Evolutionary conservation across 2,113 vertebrate species (phyloP), one percentile per base, ranked within the genome.

Genomic region (Malurus alboscapulatus): DNA sequence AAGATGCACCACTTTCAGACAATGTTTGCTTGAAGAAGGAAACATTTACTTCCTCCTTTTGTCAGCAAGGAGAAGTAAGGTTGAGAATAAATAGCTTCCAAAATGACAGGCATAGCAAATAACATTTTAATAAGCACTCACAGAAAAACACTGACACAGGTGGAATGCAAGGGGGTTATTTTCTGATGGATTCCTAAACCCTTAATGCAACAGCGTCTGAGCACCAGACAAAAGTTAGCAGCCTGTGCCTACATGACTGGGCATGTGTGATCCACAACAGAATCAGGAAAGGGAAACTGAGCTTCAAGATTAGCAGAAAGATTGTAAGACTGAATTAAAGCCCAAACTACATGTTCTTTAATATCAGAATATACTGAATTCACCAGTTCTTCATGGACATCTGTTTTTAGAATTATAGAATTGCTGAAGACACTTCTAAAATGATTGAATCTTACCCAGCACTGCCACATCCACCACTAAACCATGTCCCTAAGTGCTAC

Each of bases 181-280:
- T 82, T 54, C 69, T 75, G 47, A 40, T 61, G 40, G 40, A 54
- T 75, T 54, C 40, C 34, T 40, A 62, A 40, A 30, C 14, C 6
- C 47, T 68, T 61, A 68, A 75, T 40, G 34, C 40, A 55, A 67
- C 6, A 67, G 34, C 0, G 0, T 27, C 61, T n/a, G 20, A 94
- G 17, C 21, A 67, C 63, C 32, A 32, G 34, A 44, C 18, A 25
- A 68, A 68, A 72, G 51, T 47, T 6, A 74, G 44, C 0, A 2
- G 24, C 14, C 32, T 71, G 17, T 48, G 26, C 30, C 51, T 53
- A 68, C 2, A 1, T 59, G 25, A 36, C 21, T 57, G 9, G 26
- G 10, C 27, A 71, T 20, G 25, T 29, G n/a, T 57, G n/a, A 74
- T 0, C 5, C 26, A 50, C 30, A 84, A 26, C 0, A 74, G 4